Base-by-base conservation (phyloP, 2,888 invertebrate genomes). In the Monochamus alternatus region DNA sequence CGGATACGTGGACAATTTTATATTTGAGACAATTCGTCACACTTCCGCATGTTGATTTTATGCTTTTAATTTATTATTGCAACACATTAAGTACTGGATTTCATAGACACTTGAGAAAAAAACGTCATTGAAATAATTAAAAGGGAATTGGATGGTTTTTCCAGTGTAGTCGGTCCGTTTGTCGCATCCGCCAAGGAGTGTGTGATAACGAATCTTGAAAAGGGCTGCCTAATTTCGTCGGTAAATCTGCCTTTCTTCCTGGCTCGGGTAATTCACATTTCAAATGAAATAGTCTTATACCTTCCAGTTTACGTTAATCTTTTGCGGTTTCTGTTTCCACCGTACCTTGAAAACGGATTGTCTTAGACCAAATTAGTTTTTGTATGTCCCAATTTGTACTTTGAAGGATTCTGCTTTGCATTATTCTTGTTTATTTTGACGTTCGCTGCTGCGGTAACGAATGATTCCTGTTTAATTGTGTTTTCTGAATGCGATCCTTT, bases 231-330 rank as follows among this genome's bases (percentile, higher is more conserved):
- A 69, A 69, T 69, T 69, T 60, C 30, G 68, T 44, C 59, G 38
- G 68, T 44, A 69, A 69, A 59, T 69, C 60, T 60, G 47, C 47
- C 60, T 30, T 60, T 60, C 59, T 38, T 47, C 44, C 69, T 31
- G 8, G 43, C 60, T 12, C 47, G 7, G 7, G 44, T 47, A 69
- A 69, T 69, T 44, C 69, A 60, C 69, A 47, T 69, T 47, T 60
- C 47, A 69, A 68, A 69, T 47, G 60, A 60, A 68, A 68, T 22
- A 64, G 59, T 69, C 60, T 60, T 30, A 69, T 55, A n/a, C 47
- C 47, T 47, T 47, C 60, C 60, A 44, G 59, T 60, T 68, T 69
- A 58, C 69, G 69, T 60, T 69, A 69, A 60, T 69, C 60, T 69
- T 69, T 68, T n/a, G 69, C 31, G 69, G 47, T 60, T 69, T 60